phyloP scores from a whole-genome alignment of 2,113 vertebrate species.

The Phyllopteryx taeniolatus region DNA sequence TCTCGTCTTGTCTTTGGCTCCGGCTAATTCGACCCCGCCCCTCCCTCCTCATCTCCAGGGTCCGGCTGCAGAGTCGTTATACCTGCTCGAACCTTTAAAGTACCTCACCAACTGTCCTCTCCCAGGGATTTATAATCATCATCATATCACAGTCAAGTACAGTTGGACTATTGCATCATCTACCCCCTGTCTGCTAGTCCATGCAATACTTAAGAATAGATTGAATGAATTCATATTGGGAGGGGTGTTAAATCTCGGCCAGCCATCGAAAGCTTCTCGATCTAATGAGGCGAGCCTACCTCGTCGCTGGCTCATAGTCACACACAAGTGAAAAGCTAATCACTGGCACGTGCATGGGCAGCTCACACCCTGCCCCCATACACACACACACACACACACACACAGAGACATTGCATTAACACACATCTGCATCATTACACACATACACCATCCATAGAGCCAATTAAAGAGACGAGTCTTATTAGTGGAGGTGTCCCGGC shows the following conservation, averaged over 20 bases:
- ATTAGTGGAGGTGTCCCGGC: constrained; percentile 66
- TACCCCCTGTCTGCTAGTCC: constrained; percentile 40
- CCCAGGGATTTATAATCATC: constrained; percentile 62
- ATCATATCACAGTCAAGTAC: constrained; percentile 58
- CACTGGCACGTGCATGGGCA: constrained; percentile 22
- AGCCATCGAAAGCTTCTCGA: constrained; percentile 47
- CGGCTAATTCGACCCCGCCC: background rate
- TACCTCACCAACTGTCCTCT: constrained; percentile 53
- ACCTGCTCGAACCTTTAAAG: constrained; percentile 61
- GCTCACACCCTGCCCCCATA: background rate
- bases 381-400: constrained; percentile 22
- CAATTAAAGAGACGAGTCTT: constrained; percentile 76
- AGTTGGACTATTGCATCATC: constrained; percentile 58
- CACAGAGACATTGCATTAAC: constrained; percentile 1
- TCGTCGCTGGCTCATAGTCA: constrained; percentile 30
- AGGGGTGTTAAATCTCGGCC: constrained; percentile 61
- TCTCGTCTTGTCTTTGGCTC: constrained; percentile 51
- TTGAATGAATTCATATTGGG: constrained; percentile 66
- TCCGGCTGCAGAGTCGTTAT: constrained; percentile 44
- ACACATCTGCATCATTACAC: constrained; percentile 38
- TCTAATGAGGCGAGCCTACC: constrained; percentile 53
- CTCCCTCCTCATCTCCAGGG: constrained; percentile 8
- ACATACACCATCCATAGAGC: constrained; percentile 52
- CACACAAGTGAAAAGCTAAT: constrained; percentile 27
- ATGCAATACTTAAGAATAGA: constrained; percentile 64